phyloP scores from a whole-genome alignment of 2,888 invertebrate species.

The Lampropteryx suffumata region DNA sequence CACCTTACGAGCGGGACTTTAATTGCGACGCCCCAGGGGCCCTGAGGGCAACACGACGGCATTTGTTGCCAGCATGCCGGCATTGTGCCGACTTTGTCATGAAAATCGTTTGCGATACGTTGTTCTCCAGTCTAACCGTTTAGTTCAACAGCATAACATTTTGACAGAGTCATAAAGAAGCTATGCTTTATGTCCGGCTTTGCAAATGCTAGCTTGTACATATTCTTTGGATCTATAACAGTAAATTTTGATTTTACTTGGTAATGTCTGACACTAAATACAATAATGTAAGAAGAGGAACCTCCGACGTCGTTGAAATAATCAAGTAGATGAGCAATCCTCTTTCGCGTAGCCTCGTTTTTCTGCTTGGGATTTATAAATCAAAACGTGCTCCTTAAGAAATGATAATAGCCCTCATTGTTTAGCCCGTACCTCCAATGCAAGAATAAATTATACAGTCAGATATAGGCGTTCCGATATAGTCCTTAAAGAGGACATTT shows the following conservation, averaged over 20 bases:
- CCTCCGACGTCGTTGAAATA: slow-evolving; percentile 18
- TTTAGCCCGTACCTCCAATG: slow-evolving; percentile 66
- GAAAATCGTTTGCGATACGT: slow-evolving; percentile 62
- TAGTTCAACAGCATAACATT: slow-evolving; percentile 46
- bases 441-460: slow-evolving; percentile 81
- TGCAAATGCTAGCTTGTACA: slow-evolving; percentile 14
- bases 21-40: slow-evolving; percentile 75
- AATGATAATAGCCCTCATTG: slow-evolving; percentile 74
- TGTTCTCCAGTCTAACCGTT: slow-evolving; percentile 46
- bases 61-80: slow-evolving; percentile 61
- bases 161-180: slow-evolving; percentile 40
- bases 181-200: slow-evolving; percentile 27
- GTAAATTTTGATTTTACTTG: no score
- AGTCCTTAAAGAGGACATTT: slow-evolving; percentile 81
- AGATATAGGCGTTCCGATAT: slow-evolving; percentile 79
- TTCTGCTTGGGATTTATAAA: slow-evolving; percentile 46
- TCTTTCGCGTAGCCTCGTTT: slow-evolving; percentile 23
- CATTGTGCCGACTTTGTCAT: slow-evolving; percentile 60
- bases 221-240: no score
- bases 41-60: slow-evolving; percentile 66
- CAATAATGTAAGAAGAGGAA: neutral
- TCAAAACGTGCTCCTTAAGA: slow-evolving; percentile 59
- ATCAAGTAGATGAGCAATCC: slow-evolving; percentile 23
- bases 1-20: slow-evolving; percentile 63
- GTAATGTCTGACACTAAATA: no score